Base-by-base conservation (phyloP, 2,888 invertebrate species). In the Plagodis dolabraria region DNA sequence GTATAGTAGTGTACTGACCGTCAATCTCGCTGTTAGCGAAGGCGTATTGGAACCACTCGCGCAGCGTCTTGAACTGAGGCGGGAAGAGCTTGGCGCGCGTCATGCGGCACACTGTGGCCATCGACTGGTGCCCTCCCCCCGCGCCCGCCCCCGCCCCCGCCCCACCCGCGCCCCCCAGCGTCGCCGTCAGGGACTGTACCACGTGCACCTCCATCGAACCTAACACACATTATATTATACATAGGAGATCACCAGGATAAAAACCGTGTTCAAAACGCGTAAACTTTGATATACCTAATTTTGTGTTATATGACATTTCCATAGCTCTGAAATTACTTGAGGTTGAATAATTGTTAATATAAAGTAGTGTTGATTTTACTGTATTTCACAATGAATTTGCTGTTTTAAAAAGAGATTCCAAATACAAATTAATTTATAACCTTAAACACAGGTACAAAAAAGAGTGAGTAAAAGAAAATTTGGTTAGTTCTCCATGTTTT, bases 21-120 rank as follows among this genome's bases (percentile, higher is more conserved):
- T 98, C 98, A 57, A 98, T 96, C 88, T 98, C 98, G 83, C 97
- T 97, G 73, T 97, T 97, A 22, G 98, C 96, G 90, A 99, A 99
- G 0, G 99, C 98, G 87, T 99, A 99, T 75, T 97, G 96, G 93
- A 99, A 99, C 99, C 99, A 99, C 88, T 99, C 99, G 76, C 96
- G 96, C 44, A 99, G 94, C 42, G 97, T 97, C 87, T 98, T 97
- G 88, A 98, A 98, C 89, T 98, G 98, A 36, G 98, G 99, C 65
- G 98, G 98, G 90, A 99, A 98, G 63, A 98, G 95, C 64, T 98
- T 96, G 70, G 97, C 98, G 51, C 99, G 94, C 53, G 98, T 97
- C 77, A 99, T 96, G 80, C 98, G 96, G 81, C 98, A 98, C 55
- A 99, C 98, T 8, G 98, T 98, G 33, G 97, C 99, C 97, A 98